phyloP scores from a whole-genome alignment of 2,113 vertebrate genomes.

The Phrynosoma blainvillii region DNA sequence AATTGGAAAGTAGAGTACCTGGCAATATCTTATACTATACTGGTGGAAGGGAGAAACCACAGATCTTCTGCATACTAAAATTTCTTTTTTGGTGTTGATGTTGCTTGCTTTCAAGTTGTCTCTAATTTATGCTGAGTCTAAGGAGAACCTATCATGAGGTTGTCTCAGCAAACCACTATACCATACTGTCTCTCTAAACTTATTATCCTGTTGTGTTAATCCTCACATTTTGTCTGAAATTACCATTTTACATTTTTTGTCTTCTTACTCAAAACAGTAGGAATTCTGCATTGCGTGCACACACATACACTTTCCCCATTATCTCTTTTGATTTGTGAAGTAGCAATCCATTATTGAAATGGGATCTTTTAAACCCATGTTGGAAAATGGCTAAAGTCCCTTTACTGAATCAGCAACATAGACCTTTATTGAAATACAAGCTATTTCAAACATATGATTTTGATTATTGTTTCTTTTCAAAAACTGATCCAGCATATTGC shows the following conservation, averaged over 20 bases:
- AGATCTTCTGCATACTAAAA: not conserved
- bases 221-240: not conserved
- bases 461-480: slow-evolving; percentile 35
- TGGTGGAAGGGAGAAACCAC: not conserved
- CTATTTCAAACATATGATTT: slow-evolving; percentile 52
- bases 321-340: not conserved
- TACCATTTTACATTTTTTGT: not conserved
- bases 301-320: not conserved
- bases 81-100: not conserved
- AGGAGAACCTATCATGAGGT: too few relatives aligned
- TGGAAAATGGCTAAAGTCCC: not conserved
- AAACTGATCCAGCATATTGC: slow-evolving; percentile 36
- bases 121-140: too few relatives aligned
- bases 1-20: not conserved
- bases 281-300: not conserved
- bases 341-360: slow-evolving; percentile 40
- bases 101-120: too few relatives aligned
- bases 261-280: not conserved
- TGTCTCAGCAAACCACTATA: too few relatives aligned
- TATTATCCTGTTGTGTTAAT: too few relatives aligned
- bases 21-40: not conserved
- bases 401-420: slow-evolving; percentile 47
- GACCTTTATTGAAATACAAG: slow-evolving; percentile 55
- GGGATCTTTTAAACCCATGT: slow-evolving; percentile 12
- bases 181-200: too few relatives aligned